Percentiles rank a stretch among this genome's conserved stretches.
Evolutionary conservation across 2,888 invertebrate genomes (phyloP).

Genomic region (Willowsia nigromaculata): DNA sequence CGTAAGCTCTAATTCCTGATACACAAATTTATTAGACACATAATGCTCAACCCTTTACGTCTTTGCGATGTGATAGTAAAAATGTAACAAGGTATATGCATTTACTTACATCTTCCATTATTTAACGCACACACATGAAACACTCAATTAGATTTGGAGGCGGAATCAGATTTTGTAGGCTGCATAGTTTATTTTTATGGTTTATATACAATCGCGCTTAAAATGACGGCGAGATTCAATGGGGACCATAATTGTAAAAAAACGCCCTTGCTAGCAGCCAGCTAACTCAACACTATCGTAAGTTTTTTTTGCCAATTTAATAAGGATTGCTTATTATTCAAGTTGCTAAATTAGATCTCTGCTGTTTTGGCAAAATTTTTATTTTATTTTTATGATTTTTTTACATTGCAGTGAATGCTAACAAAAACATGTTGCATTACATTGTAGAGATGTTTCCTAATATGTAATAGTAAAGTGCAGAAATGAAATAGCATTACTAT

Average conservation of each 20-base stretch:
- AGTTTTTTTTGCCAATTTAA: not conserved
- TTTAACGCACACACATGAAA: not conserved
- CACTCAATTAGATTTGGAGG: not conserved
- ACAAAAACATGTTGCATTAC: too few relatives aligned
- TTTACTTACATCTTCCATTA: not conserved
- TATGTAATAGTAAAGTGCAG: too few relatives aligned
- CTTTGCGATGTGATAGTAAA: not conserved
- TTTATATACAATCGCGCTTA: not conserved
- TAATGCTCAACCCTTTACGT: not conserved
- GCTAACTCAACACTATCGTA: not conserved
- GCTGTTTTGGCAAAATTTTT: too few relatives aligned
- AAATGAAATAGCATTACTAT: too few relatives aligned
- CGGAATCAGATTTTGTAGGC: not conserved
- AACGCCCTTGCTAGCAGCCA: slow-evolving; percentile 15
- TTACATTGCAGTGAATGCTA: too few relatives aligned
- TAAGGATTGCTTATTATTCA: too few relatives aligned
- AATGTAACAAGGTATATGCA: not conserved
- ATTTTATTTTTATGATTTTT: not conserved
- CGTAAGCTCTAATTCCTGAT: too few relatives aligned
- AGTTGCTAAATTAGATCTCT: too few relatives aligned
- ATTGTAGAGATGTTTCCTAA: too few relatives aligned
- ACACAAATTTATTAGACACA: too few relatives aligned
- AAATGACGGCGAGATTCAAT: not conserved
- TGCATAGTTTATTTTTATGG: not conserved
- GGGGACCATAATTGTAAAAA: not conserved